These are phyloP conservation scores for Periophthalmus magnuspinnatus DNA, from an alignment of 2,797 vertebrate species.

Conservation along the genomic window DNA sequence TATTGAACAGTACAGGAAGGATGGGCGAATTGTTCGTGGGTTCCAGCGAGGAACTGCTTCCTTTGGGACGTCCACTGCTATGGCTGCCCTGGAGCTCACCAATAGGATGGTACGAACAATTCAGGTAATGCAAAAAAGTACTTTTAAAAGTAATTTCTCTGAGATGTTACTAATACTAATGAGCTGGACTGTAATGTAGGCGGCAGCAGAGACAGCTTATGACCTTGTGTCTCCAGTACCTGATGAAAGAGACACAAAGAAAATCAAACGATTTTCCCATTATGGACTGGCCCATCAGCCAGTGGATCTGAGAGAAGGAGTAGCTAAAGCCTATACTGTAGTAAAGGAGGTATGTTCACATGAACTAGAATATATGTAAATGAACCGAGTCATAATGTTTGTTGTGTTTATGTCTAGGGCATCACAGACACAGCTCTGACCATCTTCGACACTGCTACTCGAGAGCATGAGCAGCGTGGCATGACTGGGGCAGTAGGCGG, in stretches of 20 bases:
- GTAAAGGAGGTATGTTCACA: slow-evolving; percentile 88
- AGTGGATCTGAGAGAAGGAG: slow-evolving; percentile 93
- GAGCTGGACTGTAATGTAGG: slow-evolving; percentile 69
- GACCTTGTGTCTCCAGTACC: slow-evolving; percentile 97
- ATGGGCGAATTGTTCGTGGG: slow-evolving; percentile 92
- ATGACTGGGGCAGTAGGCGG: slow-evolving; percentile 96
- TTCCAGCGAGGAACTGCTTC: slow-evolving; percentile 96
- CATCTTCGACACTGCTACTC: slow-evolving; percentile 94
- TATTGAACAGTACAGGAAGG: slow-evolving; percentile 97
- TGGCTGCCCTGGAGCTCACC: slow-evolving; percentile 96
- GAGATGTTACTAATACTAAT: background rate
- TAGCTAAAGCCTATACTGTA: slow-evolving; percentile 96
- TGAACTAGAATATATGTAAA: background rate
- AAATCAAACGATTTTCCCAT: slow-evolving; percentile 85
- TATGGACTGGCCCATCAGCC: slow-evolving; percentile 92
- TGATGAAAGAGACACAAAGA: slow-evolving; percentile 86
- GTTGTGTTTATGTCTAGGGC: slow-evolving; percentile 73
- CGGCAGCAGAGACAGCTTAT: slow-evolving; percentile 96
- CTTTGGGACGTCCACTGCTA: slow-evolving; percentile 96
- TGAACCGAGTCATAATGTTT: background rate
- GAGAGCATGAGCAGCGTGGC: slow-evolving; percentile 95
- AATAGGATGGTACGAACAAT: slow-evolving; percentile 97
- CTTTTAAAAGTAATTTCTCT: background rate
- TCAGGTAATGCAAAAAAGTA: slow-evolving; percentile 80
- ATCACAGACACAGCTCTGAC: slow-evolving; percentile 95